Evolutionary conservation across 2,888 invertebrate species (phyloP).

Genomic region (Nephrotoma appendiculata): DNA sequence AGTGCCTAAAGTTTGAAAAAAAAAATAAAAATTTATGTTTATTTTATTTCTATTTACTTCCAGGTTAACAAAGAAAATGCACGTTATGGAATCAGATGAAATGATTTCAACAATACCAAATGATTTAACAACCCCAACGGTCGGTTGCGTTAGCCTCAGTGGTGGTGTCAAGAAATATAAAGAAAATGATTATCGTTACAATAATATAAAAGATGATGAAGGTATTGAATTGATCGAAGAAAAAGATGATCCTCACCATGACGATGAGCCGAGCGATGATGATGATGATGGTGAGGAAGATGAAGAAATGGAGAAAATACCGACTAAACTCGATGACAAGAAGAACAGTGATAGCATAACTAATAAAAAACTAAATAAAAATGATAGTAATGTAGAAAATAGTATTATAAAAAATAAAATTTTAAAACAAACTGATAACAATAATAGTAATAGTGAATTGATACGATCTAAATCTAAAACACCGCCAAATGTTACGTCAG

Average conservation of each 20-base stretch:
- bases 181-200: neutral
- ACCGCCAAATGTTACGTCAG: neutral
- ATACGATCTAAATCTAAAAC: neutral
- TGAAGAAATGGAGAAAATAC: neutral
- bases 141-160: neutral
- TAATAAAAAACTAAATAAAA: neutral
- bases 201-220: neutral
- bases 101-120: neutral
- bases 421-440: neutral
- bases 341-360: neutral
- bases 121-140: neutral
- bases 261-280: neutral
- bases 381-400: neutral
- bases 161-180: neutral
- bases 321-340: neutral
- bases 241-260: neutral
- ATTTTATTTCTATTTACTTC: neutral
- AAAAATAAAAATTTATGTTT: neutral
- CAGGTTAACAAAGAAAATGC: conserved; percentile 3
- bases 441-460: neutral
- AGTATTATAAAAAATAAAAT: neutral
- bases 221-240: neutral
- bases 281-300: neutral
- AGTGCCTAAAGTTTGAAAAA: neutral
- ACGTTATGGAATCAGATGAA: conserved; percentile 4